A percentile compares a stretch with the other conserved stretches of the same genome.
These are phyloP conservation scores for Buceros bicornis DNA, from an alignment of 2,797 vertebrate species.

Conservation along the genomic window DNA sequence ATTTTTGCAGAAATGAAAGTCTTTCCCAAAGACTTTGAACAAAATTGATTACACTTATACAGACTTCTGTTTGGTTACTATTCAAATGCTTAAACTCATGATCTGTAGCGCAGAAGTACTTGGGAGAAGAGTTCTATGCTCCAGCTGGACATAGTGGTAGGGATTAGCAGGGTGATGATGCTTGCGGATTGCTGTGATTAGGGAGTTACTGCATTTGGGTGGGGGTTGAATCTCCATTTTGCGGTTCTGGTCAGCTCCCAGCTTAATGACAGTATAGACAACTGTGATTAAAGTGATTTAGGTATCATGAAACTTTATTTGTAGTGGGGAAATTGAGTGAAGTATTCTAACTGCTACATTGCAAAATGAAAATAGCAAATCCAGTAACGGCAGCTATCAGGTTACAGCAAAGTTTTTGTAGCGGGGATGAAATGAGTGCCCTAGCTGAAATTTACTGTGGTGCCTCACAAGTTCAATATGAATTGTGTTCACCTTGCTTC, in stretches of 20 bases:
- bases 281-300: not conserved
- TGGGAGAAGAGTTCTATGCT: not conserved
- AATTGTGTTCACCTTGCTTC: not conserved
- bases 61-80: not conserved
- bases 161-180: not conserved
- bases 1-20: not conserved
- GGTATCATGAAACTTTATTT: not conserved
- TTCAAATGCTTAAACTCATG: not conserved
- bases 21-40: not conserved
- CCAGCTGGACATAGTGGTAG: not conserved
- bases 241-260: not conserved
- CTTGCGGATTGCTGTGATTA: not conserved
- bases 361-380: not conserved
- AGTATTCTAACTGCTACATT: not conserved
- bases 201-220: not conserved
- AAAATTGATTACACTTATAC: accelerated
- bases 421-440: not conserved
- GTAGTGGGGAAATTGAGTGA: not conserved
- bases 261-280: not conserved
- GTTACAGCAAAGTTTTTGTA: not conserved
- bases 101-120: not conserved
- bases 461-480: accelerated
- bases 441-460: not conserved
- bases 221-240: not conserved
- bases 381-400: not conserved